A percentile compares a stretch with the other conserved stretches of the same genome.
Conservation (phyloP, 2,888 invertebrate species). For the Troglohyphantes excavatus region DNA sequence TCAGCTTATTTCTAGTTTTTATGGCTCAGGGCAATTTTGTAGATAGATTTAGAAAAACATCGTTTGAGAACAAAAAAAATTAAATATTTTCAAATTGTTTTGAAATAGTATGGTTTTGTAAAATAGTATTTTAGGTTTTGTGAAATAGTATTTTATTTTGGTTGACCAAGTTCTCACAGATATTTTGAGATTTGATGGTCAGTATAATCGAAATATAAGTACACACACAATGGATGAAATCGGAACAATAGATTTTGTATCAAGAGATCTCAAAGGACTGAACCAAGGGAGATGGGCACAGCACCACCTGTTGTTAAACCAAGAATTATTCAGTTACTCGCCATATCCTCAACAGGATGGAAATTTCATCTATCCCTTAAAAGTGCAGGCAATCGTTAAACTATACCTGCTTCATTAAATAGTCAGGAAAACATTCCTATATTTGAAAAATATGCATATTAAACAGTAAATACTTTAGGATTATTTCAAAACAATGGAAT, state of each 20-base stretch:
- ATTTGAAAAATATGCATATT: background rate
- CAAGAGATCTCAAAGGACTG: background rate
- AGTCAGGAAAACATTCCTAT: background rate
- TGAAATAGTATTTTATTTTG: too few relatives aligned
- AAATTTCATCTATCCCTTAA: background rate
- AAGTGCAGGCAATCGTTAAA: background rate
- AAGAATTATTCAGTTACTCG: background rate
- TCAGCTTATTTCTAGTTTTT: too few relatives aligned
- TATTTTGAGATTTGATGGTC: too few relatives aligned
- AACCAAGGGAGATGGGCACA: background rate
- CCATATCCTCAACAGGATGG: background rate
- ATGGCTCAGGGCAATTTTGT: too few relatives aligned
- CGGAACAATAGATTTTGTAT: background rate
- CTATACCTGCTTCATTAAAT: background rate
- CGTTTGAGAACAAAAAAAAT: too few relatives aligned
- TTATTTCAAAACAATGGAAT: background rate
- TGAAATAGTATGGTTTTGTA: too few relatives aligned
- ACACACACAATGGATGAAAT: too few relatives aligned
- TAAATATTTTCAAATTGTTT: too few relatives aligned
- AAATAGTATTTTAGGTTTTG: too few relatives aligned
- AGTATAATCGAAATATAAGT: too few relatives aligned
- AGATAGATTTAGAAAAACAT: too few relatives aligned
- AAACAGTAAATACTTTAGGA: background rate
- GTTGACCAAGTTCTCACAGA: too few relatives aligned
- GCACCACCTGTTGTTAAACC: background rate